Evolutionary conservation across 2,797 vertebrate genomes (phyloP).

Genomic region (Malurus leucopterus): DNA sequence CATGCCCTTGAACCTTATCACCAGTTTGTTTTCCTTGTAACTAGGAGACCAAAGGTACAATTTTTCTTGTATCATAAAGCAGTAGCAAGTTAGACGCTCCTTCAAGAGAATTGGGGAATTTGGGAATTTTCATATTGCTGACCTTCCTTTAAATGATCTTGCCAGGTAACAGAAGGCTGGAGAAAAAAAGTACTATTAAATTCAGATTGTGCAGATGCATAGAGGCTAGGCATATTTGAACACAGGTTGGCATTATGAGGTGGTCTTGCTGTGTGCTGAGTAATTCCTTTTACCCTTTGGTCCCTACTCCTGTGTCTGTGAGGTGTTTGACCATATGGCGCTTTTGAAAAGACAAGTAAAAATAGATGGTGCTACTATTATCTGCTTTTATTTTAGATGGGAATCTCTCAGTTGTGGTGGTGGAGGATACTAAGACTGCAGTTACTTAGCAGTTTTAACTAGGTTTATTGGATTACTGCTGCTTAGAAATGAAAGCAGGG

Average conservation of each 20-base stretch:
- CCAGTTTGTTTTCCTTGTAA: neutral
- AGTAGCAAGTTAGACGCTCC: accelerated
- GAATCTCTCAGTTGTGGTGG: neutral
- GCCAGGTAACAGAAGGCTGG: neutral
- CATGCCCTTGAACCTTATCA: neutral
- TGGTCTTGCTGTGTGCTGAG: neutral
- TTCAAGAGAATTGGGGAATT: neutral
- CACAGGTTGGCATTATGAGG: neutral
- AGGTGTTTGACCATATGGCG: neutral
- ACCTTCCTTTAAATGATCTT: neutral
- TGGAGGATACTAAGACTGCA: neutral
- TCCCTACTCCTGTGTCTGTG: neutral
- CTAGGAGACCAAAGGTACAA: neutral
- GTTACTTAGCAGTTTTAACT: neutral
- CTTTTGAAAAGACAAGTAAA: neutral
- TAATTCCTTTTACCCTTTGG: neutral
- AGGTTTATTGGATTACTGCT: neutral
- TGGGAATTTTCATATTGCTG: neutral
- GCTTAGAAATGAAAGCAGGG: neutral
- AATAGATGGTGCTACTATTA: neutral
- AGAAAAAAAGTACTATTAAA: neutral
- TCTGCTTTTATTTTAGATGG: neutral
- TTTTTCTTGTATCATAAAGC: neutral
- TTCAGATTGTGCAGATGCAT: neutral
- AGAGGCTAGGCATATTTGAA: neutral